Conservation (phyloP, 2,888 invertebrate species). For the Pachliopta kotzebuea region DNA sequence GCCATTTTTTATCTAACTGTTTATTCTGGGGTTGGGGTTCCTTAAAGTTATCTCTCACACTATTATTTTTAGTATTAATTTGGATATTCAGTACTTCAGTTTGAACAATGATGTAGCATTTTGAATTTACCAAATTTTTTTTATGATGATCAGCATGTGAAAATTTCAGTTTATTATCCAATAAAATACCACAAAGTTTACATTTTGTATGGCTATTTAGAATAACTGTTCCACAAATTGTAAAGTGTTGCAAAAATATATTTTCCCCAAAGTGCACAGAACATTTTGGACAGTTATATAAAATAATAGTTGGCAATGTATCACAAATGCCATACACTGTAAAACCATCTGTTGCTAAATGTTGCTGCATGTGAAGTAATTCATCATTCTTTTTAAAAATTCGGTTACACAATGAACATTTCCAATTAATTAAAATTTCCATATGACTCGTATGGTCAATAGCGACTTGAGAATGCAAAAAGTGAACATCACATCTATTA, state of each 20-base stretch:
- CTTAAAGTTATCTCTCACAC: not conserved
- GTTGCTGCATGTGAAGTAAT: conserved; percentile 52
- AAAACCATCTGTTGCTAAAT: conserved; percentile 44
- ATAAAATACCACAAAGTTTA: conserved; percentile 52
- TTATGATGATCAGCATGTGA: conserved; percentile 42
- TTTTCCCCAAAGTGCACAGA: conserved; percentile 52
- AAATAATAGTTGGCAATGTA: conserved; percentile 37
- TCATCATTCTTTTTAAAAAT: conserved; percentile 54
- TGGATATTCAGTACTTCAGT: conserved; percentile 33
- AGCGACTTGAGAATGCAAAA: conserved; percentile 50
- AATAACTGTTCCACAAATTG: conserved; percentile 42
- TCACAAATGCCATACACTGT: conserved; percentile 44
- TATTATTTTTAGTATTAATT: not conserved
- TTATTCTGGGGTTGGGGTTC: not conserved
- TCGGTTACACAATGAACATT: conserved; percentile 50
- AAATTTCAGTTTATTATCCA: conserved; percentile 43
- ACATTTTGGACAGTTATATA: conserved; percentile 58
- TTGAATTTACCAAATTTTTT: conserved; percentile 32
- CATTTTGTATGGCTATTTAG: conserved; percentile 46
- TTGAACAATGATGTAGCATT: conserved; percentile 43
- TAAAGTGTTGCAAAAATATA: conserved; percentile 45
- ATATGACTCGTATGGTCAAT: conserved; percentile 50
- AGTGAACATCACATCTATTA: conserved; percentile 54
- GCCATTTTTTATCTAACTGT: conserved; percentile 16
- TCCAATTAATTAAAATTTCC: conserved; percentile 51